These are phyloP conservation scores for Sinocyclocheilus anshuiensis DNA, from an alignment of 2,113 vertebrate genomes.

Conservation along the genomic window DNA sequence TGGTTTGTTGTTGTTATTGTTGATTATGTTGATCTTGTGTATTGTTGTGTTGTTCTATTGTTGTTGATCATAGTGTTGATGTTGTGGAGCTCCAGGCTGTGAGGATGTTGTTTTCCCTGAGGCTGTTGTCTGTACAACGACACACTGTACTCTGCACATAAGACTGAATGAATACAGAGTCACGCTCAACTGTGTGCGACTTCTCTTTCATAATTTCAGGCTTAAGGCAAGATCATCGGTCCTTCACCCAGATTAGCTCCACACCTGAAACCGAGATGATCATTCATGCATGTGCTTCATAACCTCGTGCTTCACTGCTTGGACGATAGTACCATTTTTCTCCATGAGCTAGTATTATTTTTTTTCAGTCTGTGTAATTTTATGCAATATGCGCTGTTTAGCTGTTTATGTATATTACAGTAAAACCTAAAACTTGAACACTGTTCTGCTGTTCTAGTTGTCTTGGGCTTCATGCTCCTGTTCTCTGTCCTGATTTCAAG, in stretches of 20 bases:
- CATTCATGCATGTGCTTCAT: neutral
- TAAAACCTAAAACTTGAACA: too few relatives aligned
- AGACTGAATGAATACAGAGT: neutral
- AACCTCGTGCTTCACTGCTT: neutral
- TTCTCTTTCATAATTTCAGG: neutral
- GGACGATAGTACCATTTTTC: neutral
- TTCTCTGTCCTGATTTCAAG: too few relatives aligned
- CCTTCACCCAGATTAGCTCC: neutral
- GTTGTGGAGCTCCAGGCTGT: neutral
- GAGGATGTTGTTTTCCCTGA: neutral
- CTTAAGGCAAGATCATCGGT: neutral
- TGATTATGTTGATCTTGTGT: too few relatives aligned
- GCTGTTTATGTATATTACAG: too few relatives aligned
- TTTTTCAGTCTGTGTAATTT: neutral
- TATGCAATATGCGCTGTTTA: neutral
- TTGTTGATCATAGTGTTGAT: too few relatives aligned
- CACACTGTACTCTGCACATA: neutral
- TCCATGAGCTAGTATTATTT: neutral
- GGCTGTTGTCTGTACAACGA: conserved; percentile 5
- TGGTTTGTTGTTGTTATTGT: too few relatives aligned
- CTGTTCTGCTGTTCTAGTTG: too few relatives aligned
- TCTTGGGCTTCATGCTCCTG: too few relatives aligned
- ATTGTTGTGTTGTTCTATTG: too few relatives aligned
- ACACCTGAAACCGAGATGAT: neutral
- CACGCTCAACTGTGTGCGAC: neutral